These are phyloP conservation scores for Triplophysa dalaica DNA, from an alignment of 2,113 vertebrate genomes.

Conservation along the genomic window DNA sequence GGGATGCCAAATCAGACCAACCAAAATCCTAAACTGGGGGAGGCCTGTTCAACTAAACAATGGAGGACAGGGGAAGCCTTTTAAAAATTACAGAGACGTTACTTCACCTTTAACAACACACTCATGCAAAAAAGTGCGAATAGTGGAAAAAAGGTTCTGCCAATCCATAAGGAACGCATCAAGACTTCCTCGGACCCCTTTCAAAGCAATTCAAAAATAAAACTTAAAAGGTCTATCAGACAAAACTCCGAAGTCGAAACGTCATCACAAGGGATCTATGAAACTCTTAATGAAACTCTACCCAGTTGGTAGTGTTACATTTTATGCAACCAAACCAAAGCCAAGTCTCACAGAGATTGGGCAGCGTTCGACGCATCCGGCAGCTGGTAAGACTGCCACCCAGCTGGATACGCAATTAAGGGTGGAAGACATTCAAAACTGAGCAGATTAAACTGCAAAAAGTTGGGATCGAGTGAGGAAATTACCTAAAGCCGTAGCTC, in stretches of 20 bases:
- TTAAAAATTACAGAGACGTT: too few species aligned
- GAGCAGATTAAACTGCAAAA: conserved; percentile 39
- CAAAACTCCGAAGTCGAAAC: not conserved
- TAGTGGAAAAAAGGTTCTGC: not conserved
- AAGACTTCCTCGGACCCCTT: not conserved
- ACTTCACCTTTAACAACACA: too few species aligned
- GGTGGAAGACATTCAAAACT: conserved; percentile 32
- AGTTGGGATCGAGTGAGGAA: conserved; percentile 37
- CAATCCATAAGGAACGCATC: not conserved
- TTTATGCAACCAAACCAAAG: conserved; percentile 17
- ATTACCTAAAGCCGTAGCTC: conserved; percentile 24
- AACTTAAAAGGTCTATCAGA: conserved; percentile 11
- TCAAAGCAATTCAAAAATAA: not conserved
- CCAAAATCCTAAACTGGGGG: too few species aligned
- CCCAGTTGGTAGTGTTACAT: not conserved
- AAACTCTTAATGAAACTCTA: not conserved
- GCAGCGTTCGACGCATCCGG: conserved; percentile 8
- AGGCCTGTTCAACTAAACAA: too few species aligned
- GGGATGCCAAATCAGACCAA: too few species aligned
- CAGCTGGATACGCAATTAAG: conserved; percentile 51
- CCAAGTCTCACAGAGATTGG: not conserved
- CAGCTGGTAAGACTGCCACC: conserved; percentile 35
- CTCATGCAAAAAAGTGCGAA: not conserved
- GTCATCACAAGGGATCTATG: not conserved
- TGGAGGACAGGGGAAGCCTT: too few species aligned